phyloP scores from a whole-genome alignment of 2,113 vertebrate genomes.

The Papio anubis region DNA sequence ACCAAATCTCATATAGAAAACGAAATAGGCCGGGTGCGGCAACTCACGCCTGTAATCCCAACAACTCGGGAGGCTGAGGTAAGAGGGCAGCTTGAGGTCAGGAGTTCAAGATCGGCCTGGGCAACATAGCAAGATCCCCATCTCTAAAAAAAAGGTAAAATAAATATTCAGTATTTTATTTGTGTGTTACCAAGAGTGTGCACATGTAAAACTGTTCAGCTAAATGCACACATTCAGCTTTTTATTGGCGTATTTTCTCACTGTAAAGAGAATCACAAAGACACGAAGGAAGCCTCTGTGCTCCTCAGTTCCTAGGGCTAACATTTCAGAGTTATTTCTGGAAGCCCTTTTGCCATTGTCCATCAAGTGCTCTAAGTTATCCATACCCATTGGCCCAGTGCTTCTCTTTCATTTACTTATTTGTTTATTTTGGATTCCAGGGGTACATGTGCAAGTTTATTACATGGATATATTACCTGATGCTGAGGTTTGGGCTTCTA shows the following conservation, averaged over 20 bases:
- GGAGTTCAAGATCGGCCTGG: background rate
- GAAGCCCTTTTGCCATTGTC: background rate
- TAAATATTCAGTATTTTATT: background rate
- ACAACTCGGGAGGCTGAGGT: background rate
- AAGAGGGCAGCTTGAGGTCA: background rate
- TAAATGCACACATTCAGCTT: background rate
- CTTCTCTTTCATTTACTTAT: background rate
- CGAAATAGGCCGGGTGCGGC: background rate
- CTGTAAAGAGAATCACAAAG: background rate
- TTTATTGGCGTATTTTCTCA: background rate
- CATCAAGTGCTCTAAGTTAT: background rate
- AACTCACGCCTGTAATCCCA: background rate
- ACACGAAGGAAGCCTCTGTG: background rate
- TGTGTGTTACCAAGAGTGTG: background rate
- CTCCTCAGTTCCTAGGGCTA: background rate
- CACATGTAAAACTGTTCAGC: background rate
- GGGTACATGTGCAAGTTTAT: too few relatives aligned
- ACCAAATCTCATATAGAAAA: background rate
- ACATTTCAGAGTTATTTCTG: slow-evolving; percentile 6
- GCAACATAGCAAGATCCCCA: too few relatives aligned
- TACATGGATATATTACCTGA: too few relatives aligned
- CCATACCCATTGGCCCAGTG: background rate
- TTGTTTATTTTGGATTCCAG: too few relatives aligned
- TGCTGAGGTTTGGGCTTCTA: too few relatives aligned
- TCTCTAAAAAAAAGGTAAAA: too few relatives aligned